These are phyloP conservation scores for Oscheius onirici DNA, from an alignment of 2,888 invertebrate genomes.

Conservation along the genomic window DNA sequence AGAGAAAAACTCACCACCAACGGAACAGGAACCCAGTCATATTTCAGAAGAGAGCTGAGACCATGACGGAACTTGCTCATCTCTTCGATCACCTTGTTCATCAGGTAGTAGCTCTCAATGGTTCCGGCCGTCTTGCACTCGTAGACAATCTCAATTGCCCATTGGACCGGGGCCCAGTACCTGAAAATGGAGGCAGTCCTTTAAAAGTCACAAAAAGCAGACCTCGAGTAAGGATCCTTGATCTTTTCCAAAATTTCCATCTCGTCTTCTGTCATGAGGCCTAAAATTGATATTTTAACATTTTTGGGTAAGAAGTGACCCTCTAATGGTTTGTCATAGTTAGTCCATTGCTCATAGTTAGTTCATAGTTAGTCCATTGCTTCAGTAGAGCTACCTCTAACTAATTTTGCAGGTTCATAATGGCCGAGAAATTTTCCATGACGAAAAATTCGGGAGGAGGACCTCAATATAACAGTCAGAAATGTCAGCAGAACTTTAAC, in stretches of 20 bases:
- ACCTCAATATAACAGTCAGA: too few species aligned
- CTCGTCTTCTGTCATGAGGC: slow-evolving; percentile 58
- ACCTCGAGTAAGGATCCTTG: slow-evolving; percentile 54
- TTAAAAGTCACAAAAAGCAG: background rate
- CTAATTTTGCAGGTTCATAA: too few species aligned
- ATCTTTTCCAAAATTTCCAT: slow-evolving; percentile 60
- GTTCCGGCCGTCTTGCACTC: slow-evolving; percentile 53
- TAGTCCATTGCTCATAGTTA: too few species aligned
- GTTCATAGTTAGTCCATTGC: too few species aligned
- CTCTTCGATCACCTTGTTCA: slow-evolving; percentile 63
- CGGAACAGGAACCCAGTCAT: slow-evolving; percentile 62
- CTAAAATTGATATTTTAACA: slow-evolving; percentile 30
- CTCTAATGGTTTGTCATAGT: too few species aligned
- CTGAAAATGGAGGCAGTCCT: slow-evolving; percentile 18
- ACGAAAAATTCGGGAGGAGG: too few species aligned
- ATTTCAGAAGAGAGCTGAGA: slow-evolving; percentile 55
- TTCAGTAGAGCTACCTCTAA: too few species aligned
- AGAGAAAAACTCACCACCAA: slow-evolving; percentile 48
- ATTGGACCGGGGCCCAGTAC: slow-evolving; percentile 61
- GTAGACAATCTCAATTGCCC: slow-evolving; percentile 55
- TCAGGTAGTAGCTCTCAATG: slow-evolving; percentile 59
- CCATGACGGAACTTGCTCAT: slow-evolving; percentile 60
- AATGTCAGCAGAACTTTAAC: too few species aligned
- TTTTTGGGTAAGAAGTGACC: too few species aligned
- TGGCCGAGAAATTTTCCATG: too few species aligned